Evolutionary conservation across 2,113 vertebrate genomes (phyloP), one percentile per base, ranked within the genome.

Genomic region (Leptobrachium leishanense): DNA sequence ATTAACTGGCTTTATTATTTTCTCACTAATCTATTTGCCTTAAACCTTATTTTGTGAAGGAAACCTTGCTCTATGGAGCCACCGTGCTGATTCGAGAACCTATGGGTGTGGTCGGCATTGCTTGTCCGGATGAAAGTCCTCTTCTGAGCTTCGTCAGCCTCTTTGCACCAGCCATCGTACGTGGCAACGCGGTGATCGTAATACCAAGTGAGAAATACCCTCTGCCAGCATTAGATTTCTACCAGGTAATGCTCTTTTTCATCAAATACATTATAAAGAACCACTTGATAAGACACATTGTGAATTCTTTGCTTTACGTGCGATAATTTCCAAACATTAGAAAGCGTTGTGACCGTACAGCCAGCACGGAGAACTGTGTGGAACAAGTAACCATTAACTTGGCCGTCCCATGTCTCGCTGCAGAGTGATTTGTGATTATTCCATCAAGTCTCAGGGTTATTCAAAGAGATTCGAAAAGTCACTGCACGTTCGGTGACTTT

Each of bases 111-210:
- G 20, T 97, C n/a, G 96, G 93, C 0, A 76, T 95, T 0, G 81
- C 95, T 70, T 94, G 96, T 39, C 95, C 96, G 0, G 89, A 96
- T 0, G 72, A 87, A 5, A 84, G 63, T 59, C 93, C 95, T 20
- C 92, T 97, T 76, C 94, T 96, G n/a, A 92, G 92, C 62, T 89
- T 95, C 76, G 88, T 95, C 6, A 94, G 94, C 0, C 82, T 96
- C 65, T 88, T 97, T 46, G 95, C 93, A 2, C 92, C 95, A 0
- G 88, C 93, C 6, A 69, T 97, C 41, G 89, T 91, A 44, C 85
- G 88, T 0, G 96, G 96, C 59, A 97, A 96, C 2, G 86, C 93
- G 0, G 86, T 95, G 63, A 53, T 97, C 67, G 76, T 95, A 84
- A 89, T 96, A n/a, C 94, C 95, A 77, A 95, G 95, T 72, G 81